Percentiles rank a stretch among this genome's conserved stretches.
Evolutionary conservation across 2,113 vertebrate species (phyloP).

Genomic region (Osmerus mordax): DNA sequence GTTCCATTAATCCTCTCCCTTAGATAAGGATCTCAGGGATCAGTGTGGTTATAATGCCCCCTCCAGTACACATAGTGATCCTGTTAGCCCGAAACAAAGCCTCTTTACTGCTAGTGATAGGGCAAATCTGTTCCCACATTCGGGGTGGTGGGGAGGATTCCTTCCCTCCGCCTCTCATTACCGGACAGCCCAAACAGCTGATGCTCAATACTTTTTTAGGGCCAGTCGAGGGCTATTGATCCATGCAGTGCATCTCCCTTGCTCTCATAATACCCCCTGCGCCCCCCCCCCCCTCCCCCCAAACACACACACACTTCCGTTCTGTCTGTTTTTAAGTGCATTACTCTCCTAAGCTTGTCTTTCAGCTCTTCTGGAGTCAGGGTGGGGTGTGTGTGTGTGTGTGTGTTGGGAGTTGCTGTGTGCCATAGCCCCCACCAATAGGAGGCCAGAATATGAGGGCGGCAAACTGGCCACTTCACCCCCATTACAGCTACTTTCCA

Average conservation of each 20-base stretch:
- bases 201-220: conserved; percentile 68
- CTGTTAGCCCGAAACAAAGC: conserved; percentile 76
- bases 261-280: too few species aligned
- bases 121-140: conserved; percentile 70
- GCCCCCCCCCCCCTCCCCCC: conserved; percentile 16
- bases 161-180: conserved; percentile 50
- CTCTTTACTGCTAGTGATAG: conserved; percentile 77
- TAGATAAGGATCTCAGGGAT: conserved; percentile 62
- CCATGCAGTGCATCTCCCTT: conserved; percentile 21
- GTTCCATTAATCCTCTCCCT: conserved; percentile 34
- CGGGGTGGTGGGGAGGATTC: conserved; percentile 19
- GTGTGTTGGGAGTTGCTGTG: too few species aligned
- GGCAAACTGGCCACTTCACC: conserved; percentile 63
- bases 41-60: conserved; percentile 68
- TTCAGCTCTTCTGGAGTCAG: conserved; percentile 55
- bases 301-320: conserved; percentile 6
- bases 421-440: conserved; percentile 51
- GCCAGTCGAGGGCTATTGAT: conserved; percentile 55
- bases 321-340: conserved; percentile 60
- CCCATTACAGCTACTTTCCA: conserved; percentile 63
- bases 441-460: conserved; percentile 33
- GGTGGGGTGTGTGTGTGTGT: too few species aligned
- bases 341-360: conserved; percentile 54
- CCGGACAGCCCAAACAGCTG: conserved; percentile 62
- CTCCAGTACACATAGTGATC: conserved; percentile 70